These are phyloP conservation scores for Petrocephalus schoutedeni DNA, from an alignment of 2,797 vertebrate genomes.

Conservation along the genomic window DNA sequence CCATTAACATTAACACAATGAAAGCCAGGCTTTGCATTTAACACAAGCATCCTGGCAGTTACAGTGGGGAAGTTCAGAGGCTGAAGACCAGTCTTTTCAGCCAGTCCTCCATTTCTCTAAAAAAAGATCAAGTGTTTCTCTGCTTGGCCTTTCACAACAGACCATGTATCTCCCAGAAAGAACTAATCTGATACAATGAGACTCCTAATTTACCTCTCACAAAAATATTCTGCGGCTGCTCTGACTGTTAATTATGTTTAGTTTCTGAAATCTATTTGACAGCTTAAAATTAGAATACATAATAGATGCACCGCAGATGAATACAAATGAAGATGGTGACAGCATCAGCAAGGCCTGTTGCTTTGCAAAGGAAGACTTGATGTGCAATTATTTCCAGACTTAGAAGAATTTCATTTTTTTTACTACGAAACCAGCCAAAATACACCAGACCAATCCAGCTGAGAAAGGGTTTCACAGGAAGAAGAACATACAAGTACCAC, in stretches of 20 bases:
- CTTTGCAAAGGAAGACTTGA: background rate
- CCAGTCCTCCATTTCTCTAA: background rate
- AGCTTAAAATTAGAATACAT: conserved; percentile 12
- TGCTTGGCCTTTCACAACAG: background rate
- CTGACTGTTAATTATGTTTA: background rate
- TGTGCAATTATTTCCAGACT: conserved; percentile 2
- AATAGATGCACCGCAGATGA: background rate
- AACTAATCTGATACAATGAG: background rate
- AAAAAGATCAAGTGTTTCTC: background rate
- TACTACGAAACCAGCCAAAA: background rate
- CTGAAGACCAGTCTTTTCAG: background rate
- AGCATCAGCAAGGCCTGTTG: background rate
- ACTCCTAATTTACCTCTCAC: background rate
- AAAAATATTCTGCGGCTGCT: background rate
- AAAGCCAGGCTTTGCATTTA: background rate
- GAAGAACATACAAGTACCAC: background rate
- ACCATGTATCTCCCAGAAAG: background rate
- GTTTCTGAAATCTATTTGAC: conserved; percentile 9
- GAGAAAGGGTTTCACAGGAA: background rate
- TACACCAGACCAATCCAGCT: background rate
- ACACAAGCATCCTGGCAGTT: background rate
- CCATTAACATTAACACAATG: too few relatives aligned
- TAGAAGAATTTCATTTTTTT: background rate
- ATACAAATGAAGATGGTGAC: background rate
- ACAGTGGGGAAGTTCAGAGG: background rate